phyloP scores from a whole-genome alignment of 1,140 invertebrate species.

The Drosophila carrolli region DNA sequence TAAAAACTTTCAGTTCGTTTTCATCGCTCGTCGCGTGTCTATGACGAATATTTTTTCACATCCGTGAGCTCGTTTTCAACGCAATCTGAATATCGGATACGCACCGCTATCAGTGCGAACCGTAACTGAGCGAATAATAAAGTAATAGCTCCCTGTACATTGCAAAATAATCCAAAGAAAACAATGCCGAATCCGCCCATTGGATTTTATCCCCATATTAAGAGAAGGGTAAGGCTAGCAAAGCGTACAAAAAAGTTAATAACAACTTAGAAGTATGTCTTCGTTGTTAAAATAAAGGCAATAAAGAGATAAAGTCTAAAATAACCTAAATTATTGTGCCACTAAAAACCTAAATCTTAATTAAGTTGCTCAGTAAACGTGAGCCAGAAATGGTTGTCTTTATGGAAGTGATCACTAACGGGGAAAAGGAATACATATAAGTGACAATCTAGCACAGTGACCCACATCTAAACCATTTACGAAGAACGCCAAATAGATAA shows the following conservation, averaged over 20 bases:
- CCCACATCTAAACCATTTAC: background rate
- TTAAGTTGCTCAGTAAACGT: slow-evolving; percentile 9
- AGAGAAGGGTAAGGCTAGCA: slow-evolving; percentile 64
- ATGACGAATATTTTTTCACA: slow-evolving; percentile 17
- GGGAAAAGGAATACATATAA: slow-evolving; percentile 1
- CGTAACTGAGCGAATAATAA: background rate
- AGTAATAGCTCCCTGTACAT: background rate
- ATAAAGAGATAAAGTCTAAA: background rate
- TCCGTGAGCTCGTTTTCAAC: background rate
- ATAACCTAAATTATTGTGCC: background rate
- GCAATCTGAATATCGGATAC: slow-evolving; percentile 11
- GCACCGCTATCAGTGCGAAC: slow-evolving; percentile 18
- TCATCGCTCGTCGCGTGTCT: slow-evolving; percentile 61
- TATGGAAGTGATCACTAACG: background rate
- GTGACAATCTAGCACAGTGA: slow-evolving; percentile 10
- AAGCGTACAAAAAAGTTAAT: background rate
- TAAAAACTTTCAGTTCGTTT: slow-evolving; percentile 75
- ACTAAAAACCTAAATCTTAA: background rate
- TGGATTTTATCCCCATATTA: slow-evolving; percentile 73
- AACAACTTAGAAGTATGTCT: background rate
- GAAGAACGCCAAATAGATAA: background rate
- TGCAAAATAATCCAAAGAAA: background rate
- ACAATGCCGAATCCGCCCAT: slow-evolving; percentile 73
- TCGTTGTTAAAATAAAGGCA: background rate
- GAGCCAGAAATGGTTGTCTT: background rate